Conservation (phyloP, 2,888 invertebrate genomes). For the Pediacus dermestoides region DNA sequence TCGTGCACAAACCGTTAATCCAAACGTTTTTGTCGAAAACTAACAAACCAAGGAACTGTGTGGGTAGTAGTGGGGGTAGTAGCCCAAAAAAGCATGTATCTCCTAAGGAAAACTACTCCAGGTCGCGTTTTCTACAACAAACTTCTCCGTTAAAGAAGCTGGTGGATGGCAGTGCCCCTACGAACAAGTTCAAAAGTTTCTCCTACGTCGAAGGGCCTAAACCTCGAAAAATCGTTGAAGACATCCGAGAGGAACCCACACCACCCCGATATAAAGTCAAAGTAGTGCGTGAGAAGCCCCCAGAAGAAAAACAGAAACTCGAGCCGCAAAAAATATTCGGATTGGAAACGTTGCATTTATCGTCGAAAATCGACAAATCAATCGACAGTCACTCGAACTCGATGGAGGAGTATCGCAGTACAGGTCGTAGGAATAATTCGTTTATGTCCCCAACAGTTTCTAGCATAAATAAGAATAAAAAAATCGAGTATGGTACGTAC, state of each 20-base stretch:
- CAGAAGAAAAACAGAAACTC: background rate
- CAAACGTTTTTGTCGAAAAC: background rate
- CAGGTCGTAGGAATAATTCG: conserved; percentile 18
- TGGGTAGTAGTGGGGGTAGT: too few species aligned
- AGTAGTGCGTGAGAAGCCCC: background rate
- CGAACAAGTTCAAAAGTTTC: too few species aligned
- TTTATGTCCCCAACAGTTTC: conserved; percentile 47
- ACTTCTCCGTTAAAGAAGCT: conserved; percentile 22
- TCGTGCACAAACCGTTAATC: too few species aligned
- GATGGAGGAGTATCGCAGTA: conserved; percentile 7
- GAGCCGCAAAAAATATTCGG: background rate
- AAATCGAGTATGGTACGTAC: conserved; percentile 33
- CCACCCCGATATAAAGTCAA: background rate
- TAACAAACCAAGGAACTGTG: too few species aligned
- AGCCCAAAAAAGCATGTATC: background rate
- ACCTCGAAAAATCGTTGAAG: too few species aligned
- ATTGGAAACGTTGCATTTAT: background rate
- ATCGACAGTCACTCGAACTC: conserved; percentile 10
- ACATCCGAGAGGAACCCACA: too few species aligned
- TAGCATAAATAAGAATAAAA: conserved; percentile 42
- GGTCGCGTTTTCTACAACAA: conserved; percentile 19
- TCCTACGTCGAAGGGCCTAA: too few species aligned
- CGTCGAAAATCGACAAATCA: background rate
- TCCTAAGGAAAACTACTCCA: background rate
- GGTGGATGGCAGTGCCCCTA: too few species aligned